Percentiles rank a stretch among this genome's conserved stretches.
Conservation (phyloP, 30 jellyfish, hydroid and myxozoan genomes). For the Hydra vulgaris region DNA sequence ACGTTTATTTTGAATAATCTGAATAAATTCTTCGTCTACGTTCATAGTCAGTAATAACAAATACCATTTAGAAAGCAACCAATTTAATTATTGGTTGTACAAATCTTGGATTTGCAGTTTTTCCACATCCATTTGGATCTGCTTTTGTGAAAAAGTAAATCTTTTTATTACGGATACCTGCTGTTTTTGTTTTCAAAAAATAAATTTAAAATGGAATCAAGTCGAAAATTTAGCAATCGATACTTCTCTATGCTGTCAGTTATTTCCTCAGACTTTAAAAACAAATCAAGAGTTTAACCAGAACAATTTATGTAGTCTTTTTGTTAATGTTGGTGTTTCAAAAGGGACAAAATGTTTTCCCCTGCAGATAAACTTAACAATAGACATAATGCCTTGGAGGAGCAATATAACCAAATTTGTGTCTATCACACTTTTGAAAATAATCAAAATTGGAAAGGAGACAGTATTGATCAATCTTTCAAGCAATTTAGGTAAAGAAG, state of each 20-base stretch:
- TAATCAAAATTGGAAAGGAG: neutral
- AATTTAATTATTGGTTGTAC: too few species aligned
- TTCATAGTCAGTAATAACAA: too few species aligned
- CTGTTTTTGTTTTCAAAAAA: neutral
- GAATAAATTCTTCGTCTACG: too few species aligned
- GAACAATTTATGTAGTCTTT: neutral
- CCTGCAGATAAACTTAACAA: neutral
- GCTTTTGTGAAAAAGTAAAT: neutral
- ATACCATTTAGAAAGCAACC: too few species aligned
- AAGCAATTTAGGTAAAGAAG: neutral
- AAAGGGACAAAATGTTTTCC: neutral
- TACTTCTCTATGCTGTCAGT: neutral
- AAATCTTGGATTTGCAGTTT: too few species aligned
- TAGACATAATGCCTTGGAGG: neutral
- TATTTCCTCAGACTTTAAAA: neutral
- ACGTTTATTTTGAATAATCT: too few species aligned
- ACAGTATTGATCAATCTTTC: neutral
- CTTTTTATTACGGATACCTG: neutral
- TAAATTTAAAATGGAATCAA: neutral
- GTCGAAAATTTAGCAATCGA: neutral
- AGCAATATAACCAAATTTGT: neutral
- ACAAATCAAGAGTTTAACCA: neutral
- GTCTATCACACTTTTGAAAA: neutral
- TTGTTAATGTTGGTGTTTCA: neutral
- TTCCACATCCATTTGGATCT: neutral